phyloP scores from a whole-genome alignment of 1,140 invertebrate genomes.

The Ganaspis sp. region DNA sequence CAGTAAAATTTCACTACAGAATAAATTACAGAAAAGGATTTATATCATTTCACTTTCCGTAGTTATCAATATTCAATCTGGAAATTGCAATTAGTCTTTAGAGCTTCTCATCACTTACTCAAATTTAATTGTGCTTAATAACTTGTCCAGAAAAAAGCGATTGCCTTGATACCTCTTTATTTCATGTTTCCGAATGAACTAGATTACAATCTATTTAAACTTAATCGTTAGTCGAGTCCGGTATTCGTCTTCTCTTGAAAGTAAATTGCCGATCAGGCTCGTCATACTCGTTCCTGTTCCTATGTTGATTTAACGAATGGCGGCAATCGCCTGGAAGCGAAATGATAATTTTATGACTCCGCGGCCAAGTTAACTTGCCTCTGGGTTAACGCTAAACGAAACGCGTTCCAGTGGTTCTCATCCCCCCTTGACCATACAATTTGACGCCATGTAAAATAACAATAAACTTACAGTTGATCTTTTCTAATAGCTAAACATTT shows the following conservation, averaged over 20 bases:
- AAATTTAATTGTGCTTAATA: slow-evolving; percentile 2
- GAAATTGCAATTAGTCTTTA: not conserved
- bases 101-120: not conserved
- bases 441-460: slow-evolving; percentile 1
- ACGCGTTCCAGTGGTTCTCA: slow-evolving; percentile 66
- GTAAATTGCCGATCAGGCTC: slow-evolving; percentile 24
- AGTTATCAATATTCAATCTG: too few relatives aligned
- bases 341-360: slow-evolving; percentile 27
- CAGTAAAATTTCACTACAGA: too few relatives aligned
- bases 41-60: too few relatives aligned
- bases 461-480: too few relatives aligned
- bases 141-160: not conserved
- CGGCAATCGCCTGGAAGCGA: slow-evolving; percentile 25
- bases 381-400: slow-evolving; percentile 62
- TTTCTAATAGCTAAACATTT: too few relatives aligned
- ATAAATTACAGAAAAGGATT: too few relatives aligned
- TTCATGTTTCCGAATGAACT: not conserved
- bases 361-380: slow-evolving; percentile 39
- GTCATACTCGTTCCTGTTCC: slow-evolving; percentile 16
- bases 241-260: slow-evolving; percentile 13
- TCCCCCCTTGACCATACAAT: not conserved
- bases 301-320: slow-evolving; percentile 17
- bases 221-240: slow-evolving; percentile 5
- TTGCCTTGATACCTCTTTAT: too few relatives aligned
- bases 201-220: slow-evolving; percentile 29